Conservation (phyloP, 2,113 vertebrate genomes). For the Phocoena phocoena region DNA sequence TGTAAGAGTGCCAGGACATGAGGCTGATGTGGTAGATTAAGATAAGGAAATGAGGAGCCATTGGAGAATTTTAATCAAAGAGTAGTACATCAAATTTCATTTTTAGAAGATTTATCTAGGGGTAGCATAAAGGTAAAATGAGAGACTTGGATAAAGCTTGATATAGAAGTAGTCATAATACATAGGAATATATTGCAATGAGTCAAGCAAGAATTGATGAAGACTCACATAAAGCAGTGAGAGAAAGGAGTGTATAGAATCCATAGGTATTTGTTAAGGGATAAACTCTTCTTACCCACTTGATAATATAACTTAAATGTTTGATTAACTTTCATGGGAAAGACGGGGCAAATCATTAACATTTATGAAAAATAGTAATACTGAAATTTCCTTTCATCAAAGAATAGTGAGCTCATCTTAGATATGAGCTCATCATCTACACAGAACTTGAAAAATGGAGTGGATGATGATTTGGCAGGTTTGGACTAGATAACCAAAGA, state of each 20-base stretch:
- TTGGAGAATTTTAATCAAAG: neutral
- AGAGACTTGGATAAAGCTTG: neutral
- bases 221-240: neutral
- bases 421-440: neutral
- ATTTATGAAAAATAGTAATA: neutral
- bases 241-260: neutral
- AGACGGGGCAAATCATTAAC: neutral
- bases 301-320: slow-evolving; percentile 31
- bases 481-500: neutral
- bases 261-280: neutral
- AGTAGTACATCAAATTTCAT: neutral
- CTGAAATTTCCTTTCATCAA: neutral
- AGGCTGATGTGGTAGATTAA: neutral
- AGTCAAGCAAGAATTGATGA: neutral
- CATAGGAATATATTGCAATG: neutral
- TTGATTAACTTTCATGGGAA: slow-evolving; percentile 1
- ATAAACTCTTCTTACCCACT: neutral
- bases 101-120: neutral
- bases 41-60: neutral
- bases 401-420: neutral
- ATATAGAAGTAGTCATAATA: neutral
- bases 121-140: slow-evolving; percentile 11
- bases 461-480: neutral
- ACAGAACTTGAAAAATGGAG: neutral
- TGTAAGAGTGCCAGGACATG: neutral